Evolutionary conservation across 2,797 vertebrate genomes (phyloP), one percentile per base, ranked within the genome.

Genomic region (Orestias chungarensis): DNA sequence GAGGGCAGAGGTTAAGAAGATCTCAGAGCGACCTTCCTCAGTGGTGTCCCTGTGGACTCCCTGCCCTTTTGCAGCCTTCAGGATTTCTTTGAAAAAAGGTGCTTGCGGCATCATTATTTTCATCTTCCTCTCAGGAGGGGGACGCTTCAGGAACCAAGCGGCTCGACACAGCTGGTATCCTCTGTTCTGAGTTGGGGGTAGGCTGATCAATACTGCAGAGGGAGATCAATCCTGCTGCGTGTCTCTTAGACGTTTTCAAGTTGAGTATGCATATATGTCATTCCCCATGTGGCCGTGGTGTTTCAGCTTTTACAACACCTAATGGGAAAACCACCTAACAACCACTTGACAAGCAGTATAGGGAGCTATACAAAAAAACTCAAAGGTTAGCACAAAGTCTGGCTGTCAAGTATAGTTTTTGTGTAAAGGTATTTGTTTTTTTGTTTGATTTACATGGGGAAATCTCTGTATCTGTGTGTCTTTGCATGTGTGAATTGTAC

Each of bases 121-220:
- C 86, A 88, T 90, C 86, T 78, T 90, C 84, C 69, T 75, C 65
- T 40, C 79, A 82, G 87, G 86, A 90, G 81, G 78, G 47, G 54
- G 29, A 86, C 49, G 61, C 88, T 91, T 68, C 75, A 84, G 91
- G 88, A 90, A 76, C 86, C 76, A 84, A 86, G 87, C 74, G 86
- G 79, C 82, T 88, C 43, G 76, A 88, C 89, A 88, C 92, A 92
- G 90, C 89, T 92, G 92, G 84, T 85, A 83, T 90, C 87, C 80
- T 85, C 82, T 84, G 77, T 75, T 86, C 81, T 76, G 81, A 78
- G 85, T 86, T 79, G 88, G 88, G 86, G 91, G 86, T 85, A 43
- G 89, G 80, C 73, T 81, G 85, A 92, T 93, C 92, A 91, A 93
- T 92, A 90, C 74, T 70, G 74, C n/a, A 42, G 79, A 89, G 78